phyloP scores from a whole-genome alignment of 2,888 invertebrate genomes.

The Eurytoma adleriae region DNA sequence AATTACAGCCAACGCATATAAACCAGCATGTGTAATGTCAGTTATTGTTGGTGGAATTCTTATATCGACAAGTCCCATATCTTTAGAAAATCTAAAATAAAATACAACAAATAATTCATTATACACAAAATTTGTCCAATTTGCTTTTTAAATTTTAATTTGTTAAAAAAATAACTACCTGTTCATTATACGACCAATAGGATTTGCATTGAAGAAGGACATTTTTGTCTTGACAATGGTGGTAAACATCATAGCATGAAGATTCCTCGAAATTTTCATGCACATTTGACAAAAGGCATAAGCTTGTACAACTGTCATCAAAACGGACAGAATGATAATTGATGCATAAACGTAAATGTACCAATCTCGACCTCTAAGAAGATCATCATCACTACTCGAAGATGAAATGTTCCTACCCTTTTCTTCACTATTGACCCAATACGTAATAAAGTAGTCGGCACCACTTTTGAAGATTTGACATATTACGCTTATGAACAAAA shows the following conservation, averaged over 20 bases:
- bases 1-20: slow-evolving; percentile 58
- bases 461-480: slow-evolving; percentile 70
- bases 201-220: slow-evolving; percentile 92
- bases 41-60: slow-evolving; percentile 80
- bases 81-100: slow-evolving; percentile 88
- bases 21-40: slow-evolving; percentile 84
- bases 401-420: not conserved
- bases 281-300: slow-evolving; percentile 81
- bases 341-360: slow-evolving; percentile 78
- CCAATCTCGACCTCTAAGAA: slow-evolving; percentile 68
- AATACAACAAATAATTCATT: not conserved
- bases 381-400: not conserved
- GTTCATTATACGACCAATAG: slow-evolving; percentile 87
- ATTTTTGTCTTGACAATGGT: slow-evolving; percentile 88
- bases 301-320: slow-evolving; percentile 74
- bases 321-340: slow-evolving; percentile 73
- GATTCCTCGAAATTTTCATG: slow-evolving; percentile 85
- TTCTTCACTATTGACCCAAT: slow-evolving; percentile 79
- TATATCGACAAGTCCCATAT: slow-evolving; percentile 85
- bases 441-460: slow-evolving; percentile 73
- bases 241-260: slow-evolving; percentile 90
- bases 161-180: slow-evolving; percentile 85
- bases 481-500: slow-evolving; percentile 64
- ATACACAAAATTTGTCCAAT: too few species aligned
- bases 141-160: slow-evolving; percentile 77